These are phyloP conservation scores for Caradrina clavipalpis DNA, from an alignment of 2,888 invertebrate species.

Conservation along the genomic window DNA sequence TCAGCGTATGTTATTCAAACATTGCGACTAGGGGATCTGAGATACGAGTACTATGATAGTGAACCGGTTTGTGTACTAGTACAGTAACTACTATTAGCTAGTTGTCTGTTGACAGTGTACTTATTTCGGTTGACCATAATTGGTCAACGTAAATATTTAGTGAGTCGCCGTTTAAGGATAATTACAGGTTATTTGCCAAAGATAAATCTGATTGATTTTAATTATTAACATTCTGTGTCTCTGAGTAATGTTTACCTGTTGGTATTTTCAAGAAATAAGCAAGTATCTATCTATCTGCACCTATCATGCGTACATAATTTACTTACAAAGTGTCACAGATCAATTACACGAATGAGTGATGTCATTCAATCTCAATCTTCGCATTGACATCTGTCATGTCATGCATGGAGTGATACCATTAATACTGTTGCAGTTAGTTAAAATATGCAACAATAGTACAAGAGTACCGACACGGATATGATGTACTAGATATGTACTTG, in stretches of 20 bases:
- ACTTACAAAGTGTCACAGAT: slow-evolving; percentile 15
- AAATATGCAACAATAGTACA: slow-evolving; percentile 44
- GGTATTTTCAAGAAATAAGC: slow-evolving; percentile 8
- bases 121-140: slow-evolving; percentile 73
- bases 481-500: slow-evolving; percentile 26
- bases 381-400: slow-evolving; percentile 49
- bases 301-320: background rate
- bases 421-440: slow-evolving; percentile 28
- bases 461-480: slow-evolving; percentile 26
- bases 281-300: background rate
- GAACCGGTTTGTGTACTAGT: slow-evolving; percentile 74
- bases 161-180: slow-evolving; percentile 71
- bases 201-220: slow-evolving; percentile 63
- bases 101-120: slow-evolving; percentile 75
- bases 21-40: slow-evolving; percentile 64
- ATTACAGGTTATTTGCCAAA: slow-evolving; percentile 77
- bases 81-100: slow-evolving; percentile 68
- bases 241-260: slow-evolving; percentile 10
- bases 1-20: slow-evolving; percentile 75
- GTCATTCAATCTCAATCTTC: slow-evolving; percentile 47
- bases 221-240: slow-evolving; percentile 49
- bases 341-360: slow-evolving; percentile 52
- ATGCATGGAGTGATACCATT: slow-evolving; percentile 25
- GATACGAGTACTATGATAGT: slow-evolving; percentile 68
- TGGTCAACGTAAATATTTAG: slow-evolving; percentile 82